Percentiles rank a stretch among this genome's conserved stretches.
Evolutionary conservation across 23 tunicate species (phyloP).

Genomic region (Oikopleura vanhoeffeni): DNA sequence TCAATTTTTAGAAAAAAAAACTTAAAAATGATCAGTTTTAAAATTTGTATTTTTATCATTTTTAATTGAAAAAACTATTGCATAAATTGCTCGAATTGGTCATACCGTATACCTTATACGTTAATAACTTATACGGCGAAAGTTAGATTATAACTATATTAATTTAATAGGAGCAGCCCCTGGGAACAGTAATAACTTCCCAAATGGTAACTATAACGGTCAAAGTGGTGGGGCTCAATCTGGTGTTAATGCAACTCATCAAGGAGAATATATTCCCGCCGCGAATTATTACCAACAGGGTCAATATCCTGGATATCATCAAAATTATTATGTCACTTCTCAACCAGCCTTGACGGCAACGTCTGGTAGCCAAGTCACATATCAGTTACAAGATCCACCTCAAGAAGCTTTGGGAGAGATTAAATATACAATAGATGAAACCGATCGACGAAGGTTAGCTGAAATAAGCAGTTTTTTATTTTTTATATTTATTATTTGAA

Average conservation of each 20-base stretch:
- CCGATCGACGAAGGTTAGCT: not conserved
- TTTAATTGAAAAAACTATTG: no score
- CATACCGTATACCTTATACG: no score
- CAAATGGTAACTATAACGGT: not conserved
- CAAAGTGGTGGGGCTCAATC: not conserved
- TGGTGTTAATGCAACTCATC: not conserved
- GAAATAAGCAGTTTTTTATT: no score
- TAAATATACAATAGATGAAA: conserved; percentile 11
- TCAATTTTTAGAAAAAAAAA: not conserved
- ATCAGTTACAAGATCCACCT: conserved; percentile 92
- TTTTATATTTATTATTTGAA: no score
- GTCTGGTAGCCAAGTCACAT: conserved; percentile 27
- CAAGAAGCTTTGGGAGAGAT: conserved; percentile 20
- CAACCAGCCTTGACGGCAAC: conserved; percentile 14
- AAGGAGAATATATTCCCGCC: not conserved
- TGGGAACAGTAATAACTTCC: not conserved
- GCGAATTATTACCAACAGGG: not conserved
- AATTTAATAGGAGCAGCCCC: not conserved
- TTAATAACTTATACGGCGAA: no score
- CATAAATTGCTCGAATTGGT: no score
- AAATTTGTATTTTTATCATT: no score
- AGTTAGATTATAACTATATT: no score
- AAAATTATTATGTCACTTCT: not conserved
- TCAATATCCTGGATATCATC: not conserved
- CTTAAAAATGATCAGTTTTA: not conserved